A percentile compares a stretch with the other conserved stretches of the same genome.
phyloP scores from a whole-genome alignment of 2,113 vertebrate genomes.

The Prochilodus magdalenae region DNA sequence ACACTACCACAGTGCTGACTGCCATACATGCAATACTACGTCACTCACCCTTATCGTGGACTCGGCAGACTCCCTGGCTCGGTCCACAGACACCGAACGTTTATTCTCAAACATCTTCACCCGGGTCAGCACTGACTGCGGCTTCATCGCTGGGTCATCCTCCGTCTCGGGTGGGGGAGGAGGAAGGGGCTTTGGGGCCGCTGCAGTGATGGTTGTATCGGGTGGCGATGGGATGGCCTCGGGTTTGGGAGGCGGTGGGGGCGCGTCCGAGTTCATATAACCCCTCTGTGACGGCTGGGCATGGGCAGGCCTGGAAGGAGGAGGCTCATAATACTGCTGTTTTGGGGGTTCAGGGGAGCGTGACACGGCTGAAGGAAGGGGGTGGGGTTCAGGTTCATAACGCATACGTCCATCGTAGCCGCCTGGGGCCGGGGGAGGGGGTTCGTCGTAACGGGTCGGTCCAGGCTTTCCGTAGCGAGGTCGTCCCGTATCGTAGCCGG shows the following conservation, averaged over 20 bases:
- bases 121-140: conserved; percentile 92
- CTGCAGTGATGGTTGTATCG: background rate
- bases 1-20: background rate
- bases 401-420: conserved; percentile 72
- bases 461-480: conserved; percentile 84
- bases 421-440: conserved; percentile 58
- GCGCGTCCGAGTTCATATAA: conserved; percentile 73
- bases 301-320: conserved; percentile 72
- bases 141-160: conserved; percentile 92
- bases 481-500: conserved; percentile 80
- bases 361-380: conserved; percentile 70
- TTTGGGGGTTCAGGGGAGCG: conserved; percentile 79
- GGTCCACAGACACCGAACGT: conserved; percentile 88
- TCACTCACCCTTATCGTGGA: conserved; percentile 78
- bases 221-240: conserved; percentile 76
- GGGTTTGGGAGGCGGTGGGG: conserved; percentile 78
- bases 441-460: conserved; percentile 84
- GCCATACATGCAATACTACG: background rate
- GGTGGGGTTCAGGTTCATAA: conserved; percentile 79
- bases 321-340: conserved; percentile 80
- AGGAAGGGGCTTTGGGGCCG: conserved; percentile 75
- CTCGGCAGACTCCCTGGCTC: conserved; percentile 84
- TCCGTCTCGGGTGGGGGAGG: conserved; percentile 75
- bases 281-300: conserved; percentile 76
- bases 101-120: conserved; percentile 99